phyloP scores from a whole-genome alignment of 2,797 vertebrate species.

The Oreortyx pictus region DNA sequence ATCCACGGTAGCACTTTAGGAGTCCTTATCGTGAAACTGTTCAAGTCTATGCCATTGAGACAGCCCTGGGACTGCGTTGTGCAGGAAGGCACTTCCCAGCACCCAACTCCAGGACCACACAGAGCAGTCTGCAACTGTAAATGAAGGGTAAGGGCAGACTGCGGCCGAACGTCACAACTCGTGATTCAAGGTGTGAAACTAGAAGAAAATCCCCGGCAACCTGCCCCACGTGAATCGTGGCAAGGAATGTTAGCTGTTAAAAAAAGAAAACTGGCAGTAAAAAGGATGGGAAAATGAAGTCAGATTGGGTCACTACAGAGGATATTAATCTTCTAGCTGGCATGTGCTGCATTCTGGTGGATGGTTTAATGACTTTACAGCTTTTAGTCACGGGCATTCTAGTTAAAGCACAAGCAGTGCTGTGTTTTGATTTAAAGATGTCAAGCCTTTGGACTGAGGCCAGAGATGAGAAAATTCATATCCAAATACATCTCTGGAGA shows the following conservation, averaged over 20 bases:
- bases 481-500: neutral
- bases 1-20: neutral
- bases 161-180: neutral
- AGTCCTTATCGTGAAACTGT: neutral
- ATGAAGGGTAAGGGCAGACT: neutral
- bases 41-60: neutral
- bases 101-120: neutral
- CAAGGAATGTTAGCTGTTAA: constrained; percentile 33
- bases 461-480: neutral
- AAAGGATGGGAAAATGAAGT: constrained; percentile 38
- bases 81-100: constrained; percentile 10
- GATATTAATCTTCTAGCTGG: constrained; percentile 46
- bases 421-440: neutral
- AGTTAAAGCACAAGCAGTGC: neutral
- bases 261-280: constrained; percentile 43
- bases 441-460: constrained; percentile 3
- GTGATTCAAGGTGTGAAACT: constrained; percentile 28
- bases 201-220: constrained; percentile 2
- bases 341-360: constrained; percentile 4
- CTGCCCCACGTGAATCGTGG: constrained; percentile 35
- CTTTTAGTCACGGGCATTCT: neutral
- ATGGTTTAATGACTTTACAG: neutral
- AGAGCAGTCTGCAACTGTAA: neutral
- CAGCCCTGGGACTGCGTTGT: neutral
- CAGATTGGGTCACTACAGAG: constrained; percentile 29